Base-by-base conservation (phyloP, 2,888 invertebrate genomes). In the Syritta pipiens region DNA sequence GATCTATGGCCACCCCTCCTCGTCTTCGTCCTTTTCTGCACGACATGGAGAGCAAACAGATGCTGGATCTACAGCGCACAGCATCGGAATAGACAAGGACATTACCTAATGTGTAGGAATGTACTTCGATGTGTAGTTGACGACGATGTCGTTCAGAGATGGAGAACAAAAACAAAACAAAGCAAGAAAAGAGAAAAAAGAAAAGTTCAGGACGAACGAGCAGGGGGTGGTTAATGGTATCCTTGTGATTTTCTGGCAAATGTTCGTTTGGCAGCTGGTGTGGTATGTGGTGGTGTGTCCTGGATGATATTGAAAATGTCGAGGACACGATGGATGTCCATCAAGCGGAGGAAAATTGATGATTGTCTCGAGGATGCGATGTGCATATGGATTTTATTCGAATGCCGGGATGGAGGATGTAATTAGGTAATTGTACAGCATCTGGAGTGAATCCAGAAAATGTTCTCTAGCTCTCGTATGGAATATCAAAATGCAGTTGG, bases 301-400 rank as follows among this genome's bases (percentile, higher is more conserved):
- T 40, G 55, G 67, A 60, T 62, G 60, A 60, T 79, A 74, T 77
- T 67, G 72, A 72, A 72, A 67, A 77, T 60, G 72, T 72, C 60
- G 72, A 77, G 65, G 72, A 72, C 72, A 67, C 67, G 67, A 74
- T 67, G 65, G 72, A 79, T 67, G 60, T 74, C 77, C 72, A 79
- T 67, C 67, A 79, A 79, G 37, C 65, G 42, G 20, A 46, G 57
- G 46, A 59, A 77, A 77, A 77, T 71, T 71, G 76, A 77, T 77
- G 71, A 77, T 77, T 77, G 76, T 77, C 46, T 59, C 30, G 37
- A 71, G 76, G 51, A 71, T 77, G 71, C 71, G 59, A 71, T 77
- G 76, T 71, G 71, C 63, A 77, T 77, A 60, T 59, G 63, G 76
- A 75, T 75, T 62, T 55, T 49, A 42, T 60, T 55, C 24, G 44